Base-by-base conservation (phyloP, 2,888 invertebrate genomes). In the Lathronympha strigana region DNA sequence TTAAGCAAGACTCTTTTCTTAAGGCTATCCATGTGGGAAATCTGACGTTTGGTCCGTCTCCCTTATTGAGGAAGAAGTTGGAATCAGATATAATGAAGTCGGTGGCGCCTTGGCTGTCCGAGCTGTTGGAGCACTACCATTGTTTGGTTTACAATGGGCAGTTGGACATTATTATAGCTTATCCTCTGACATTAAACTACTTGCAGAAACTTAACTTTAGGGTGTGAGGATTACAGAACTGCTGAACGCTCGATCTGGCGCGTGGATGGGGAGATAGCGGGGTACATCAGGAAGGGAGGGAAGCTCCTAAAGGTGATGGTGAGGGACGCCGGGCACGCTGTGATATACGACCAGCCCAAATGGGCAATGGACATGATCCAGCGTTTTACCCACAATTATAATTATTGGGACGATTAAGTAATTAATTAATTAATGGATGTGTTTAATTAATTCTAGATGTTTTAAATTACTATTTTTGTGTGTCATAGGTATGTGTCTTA, bases 81-180 rank as follows among this genome's bases (percentile, higher is more conserved):
- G 87, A 93, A 63, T 79, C 83, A 11, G 97, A 97, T 78, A 86
- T 96, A 6, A 94, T 96, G 94, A 93, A 95, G 74, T 94, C 94
- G 0, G 93, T 95, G 4, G 94, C 95, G 8, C 88, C 91, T 0
- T 93, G 94, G 92, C 83, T 95, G 25, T 87, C 92, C 0, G 93
- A 93, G 69, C 79, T 95, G 1, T 75, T 95, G 2, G 80, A 92
- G 11, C 76, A 92, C 68, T 95, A 94, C 75, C 80, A 86, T 78
- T 94, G 96, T 25, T 86, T 96, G 68, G 92, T 96, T 67, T 97
- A 97, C 81, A 96, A 94, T 76, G 97, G 97, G 0, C 97, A 97
- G 78, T 79, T 97, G 71, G 97, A 97, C 81, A 94, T 97, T 15
- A 95, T 96, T 68, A 95, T 96, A 0, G 95, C 96, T 0, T 95